phyloP scores from a whole-genome alignment of 2,113 vertebrate genomes.

The Onychorhynchus coronatus region DNA sequence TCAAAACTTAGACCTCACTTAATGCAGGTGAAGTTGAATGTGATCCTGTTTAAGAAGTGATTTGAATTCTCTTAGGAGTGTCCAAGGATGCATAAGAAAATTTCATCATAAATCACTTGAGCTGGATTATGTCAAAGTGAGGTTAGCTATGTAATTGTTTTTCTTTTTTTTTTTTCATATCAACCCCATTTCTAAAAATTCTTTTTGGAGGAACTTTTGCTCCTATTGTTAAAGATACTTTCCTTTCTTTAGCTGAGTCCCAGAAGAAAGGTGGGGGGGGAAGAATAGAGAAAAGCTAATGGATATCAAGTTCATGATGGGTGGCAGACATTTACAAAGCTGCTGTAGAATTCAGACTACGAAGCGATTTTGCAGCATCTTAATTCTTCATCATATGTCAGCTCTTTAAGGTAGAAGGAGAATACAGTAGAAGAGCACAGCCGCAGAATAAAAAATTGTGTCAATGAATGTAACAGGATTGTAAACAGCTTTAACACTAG shows the following conservation, averaged over 20 bases:
- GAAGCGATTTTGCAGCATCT: neutral
- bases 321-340: neutral
- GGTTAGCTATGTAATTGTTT: neutral
- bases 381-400: neutral
- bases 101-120: neutral
- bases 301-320: neutral
- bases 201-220: neutral
- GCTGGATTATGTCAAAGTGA: neutral
- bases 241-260: neutral
- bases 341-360: neutral
- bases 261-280: neutral
- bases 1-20: neutral
- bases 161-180: neutral
- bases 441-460: neutral
- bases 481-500: neutral
- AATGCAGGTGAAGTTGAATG: neutral
- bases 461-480: neutral
- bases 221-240: neutral
- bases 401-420: neutral
- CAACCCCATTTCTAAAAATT: neutral
- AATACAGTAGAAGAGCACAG: neutral
- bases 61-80: neutral
- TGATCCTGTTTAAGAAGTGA: neutral
- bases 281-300: neutral
- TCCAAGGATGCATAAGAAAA: neutral